phyloP scores from a whole-genome alignment of 2,113 vertebrate species.

The Elaphurus davidianus region DNA sequence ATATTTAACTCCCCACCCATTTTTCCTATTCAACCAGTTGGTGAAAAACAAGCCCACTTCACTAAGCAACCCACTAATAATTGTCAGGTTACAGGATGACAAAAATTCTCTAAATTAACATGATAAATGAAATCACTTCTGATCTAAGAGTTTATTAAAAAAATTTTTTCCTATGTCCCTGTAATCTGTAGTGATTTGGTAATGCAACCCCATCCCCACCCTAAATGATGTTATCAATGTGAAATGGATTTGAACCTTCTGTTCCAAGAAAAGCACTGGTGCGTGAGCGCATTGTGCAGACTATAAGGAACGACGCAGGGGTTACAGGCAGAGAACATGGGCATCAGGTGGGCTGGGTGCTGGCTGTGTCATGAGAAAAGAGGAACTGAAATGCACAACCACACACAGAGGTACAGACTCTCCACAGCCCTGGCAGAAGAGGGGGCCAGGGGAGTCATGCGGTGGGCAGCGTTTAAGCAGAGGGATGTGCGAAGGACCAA shows the following conservation, averaged over 20 bases:
- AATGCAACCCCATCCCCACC: not conserved
- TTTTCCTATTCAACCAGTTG: not conserved
- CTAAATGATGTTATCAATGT: not conserved
- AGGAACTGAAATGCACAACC: not conserved
- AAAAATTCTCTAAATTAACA: not conserved
- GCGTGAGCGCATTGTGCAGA: rapidly evolving
- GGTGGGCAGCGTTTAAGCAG: not conserved
- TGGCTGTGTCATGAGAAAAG: not conserved
- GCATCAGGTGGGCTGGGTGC: too few relatives aligned
- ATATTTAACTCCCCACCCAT: not conserved
- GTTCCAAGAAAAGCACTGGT: not conserved
- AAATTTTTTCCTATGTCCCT: not conserved
- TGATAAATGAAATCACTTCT: not conserved
- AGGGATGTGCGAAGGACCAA: not conserved
- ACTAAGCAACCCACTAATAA: not conserved
- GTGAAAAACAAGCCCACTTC: not conserved
- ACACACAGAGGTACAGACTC: not conserved
- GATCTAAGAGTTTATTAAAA: not conserved
- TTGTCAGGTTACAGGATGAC: not conserved
- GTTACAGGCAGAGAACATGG: rapidly evolving
- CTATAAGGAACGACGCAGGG: not conserved
- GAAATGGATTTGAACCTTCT: not conserved
- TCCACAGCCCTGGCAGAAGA: not conserved
- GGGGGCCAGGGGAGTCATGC: rapidly evolving
- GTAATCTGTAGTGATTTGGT: not conserved